Percentiles rank a stretch among this genome's conserved stretches.
Evolutionary conservation across 1,140 invertebrate genomes (phyloP).

Genomic region (Vanessa atalanta): DNA sequence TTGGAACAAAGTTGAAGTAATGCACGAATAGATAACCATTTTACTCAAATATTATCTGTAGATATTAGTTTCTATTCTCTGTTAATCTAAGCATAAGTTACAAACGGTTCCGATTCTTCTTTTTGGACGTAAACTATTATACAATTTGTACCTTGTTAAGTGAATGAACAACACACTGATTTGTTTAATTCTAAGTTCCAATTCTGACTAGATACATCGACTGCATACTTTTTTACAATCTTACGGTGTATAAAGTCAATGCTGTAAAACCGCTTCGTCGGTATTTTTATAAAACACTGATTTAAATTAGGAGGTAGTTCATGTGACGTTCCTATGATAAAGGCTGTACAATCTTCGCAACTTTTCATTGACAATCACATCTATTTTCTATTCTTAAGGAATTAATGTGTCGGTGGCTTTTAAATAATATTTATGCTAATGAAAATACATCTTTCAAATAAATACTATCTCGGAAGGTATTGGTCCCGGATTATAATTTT

Average conservation of each 20-base stretch:
- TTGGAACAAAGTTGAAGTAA: conserved; percentile 50
- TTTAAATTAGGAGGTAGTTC: conserved; percentile 79
- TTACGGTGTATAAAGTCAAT: conserved; percentile 52
- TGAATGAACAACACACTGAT: conserved; percentile 51
- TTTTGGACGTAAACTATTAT: conserved; percentile 5
- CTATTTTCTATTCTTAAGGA: conserved; percentile 80
- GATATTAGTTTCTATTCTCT: not conserved
- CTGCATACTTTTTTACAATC: conserved; percentile 46
- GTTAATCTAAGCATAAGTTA: not conserved
- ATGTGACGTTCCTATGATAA: conserved; percentile 56
- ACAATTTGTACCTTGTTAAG: conserved; percentile 39
- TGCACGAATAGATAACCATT: not conserved
- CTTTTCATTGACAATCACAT: conserved; percentile 73
- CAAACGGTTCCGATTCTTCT: not conserved
- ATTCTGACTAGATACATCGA: conserved; percentile 76
- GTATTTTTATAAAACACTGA: conserved; percentile 61
- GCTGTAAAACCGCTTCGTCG: conserved; percentile 53
- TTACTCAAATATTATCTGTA: not conserved
- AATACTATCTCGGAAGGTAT: conserved; percentile 81
- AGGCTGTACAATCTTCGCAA: conserved; percentile 68
- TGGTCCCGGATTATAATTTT: conserved; percentile 82
- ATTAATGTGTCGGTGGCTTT: conserved; percentile 81
- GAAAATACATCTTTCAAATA: conserved; percentile 80
- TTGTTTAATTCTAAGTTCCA: conserved; percentile 66
- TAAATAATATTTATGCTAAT: conserved; percentile 79